These are phyloP conservation scores for Edolisoma coerulescens DNA, from an alignment of 2,113 vertebrate species.

Conservation along the genomic window DNA sequence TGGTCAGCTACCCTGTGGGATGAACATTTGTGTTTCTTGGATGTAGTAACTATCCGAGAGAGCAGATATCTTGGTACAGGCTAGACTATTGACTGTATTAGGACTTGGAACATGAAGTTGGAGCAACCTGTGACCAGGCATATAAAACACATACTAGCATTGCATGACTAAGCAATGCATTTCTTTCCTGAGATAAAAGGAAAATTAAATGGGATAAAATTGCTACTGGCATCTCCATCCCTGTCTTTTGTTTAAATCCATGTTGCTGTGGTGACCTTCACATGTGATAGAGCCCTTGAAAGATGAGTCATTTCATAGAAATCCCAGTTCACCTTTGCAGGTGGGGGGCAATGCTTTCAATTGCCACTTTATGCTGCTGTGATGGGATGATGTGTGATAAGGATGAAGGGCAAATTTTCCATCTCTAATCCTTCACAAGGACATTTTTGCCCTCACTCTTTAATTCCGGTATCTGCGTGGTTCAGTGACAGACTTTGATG, in stretches of 20 bases:
- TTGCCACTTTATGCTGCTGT: neutral
- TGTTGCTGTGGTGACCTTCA: neutral
- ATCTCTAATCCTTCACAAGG: neutral
- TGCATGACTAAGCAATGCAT: neutral
- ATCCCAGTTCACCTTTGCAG: neutral
- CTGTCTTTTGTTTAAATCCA: neutral
- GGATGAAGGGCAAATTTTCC: neutral
- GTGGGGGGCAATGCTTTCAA: neutral
- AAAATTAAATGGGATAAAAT: neutral
- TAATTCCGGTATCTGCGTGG: neutral
- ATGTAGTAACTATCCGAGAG: neutral
- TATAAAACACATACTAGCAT: neutral
- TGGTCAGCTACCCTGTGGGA: neutral
- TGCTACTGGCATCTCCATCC: rapidly evolving
- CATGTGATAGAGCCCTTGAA: neutral
- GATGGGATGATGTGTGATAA: neutral
- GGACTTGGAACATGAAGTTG: neutral
- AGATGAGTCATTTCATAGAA: neutral
- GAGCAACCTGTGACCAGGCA: neutral
- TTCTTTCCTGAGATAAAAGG: neutral
- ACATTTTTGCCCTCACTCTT: neutral
- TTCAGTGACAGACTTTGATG: neutral
- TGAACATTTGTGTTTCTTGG: neutral
- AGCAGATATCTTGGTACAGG: neutral
- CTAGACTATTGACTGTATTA: neutral